Evolutionary conservation across 2,797 vertebrate species (phyloP).

Genomic region (Coilia nasus): DNA sequence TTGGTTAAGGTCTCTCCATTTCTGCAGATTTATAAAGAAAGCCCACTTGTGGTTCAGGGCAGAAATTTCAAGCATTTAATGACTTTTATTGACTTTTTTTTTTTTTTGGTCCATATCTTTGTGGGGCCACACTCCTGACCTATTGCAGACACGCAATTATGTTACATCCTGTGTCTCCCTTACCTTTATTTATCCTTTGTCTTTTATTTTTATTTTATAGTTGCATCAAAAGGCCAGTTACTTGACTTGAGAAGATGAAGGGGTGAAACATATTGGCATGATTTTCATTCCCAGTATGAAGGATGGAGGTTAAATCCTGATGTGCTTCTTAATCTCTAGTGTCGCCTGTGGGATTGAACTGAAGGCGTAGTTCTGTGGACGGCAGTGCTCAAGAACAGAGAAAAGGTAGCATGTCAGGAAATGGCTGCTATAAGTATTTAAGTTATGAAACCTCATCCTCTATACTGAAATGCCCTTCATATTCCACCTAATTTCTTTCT

Average conservation of each 20-base stretch:
- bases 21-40: neutral
- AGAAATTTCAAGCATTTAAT: neutral
- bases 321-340: constrained; percentile 56
- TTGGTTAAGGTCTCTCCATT: neutral
- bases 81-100: constrained; percentile 1
- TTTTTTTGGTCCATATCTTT: neutral
- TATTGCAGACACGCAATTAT: constrained; percentile 22
- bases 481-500: constrained; percentile 47
- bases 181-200: neutral
- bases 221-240: constrained; percentile 65
- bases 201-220: constrained; percentile 37
- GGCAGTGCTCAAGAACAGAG: constrained; percentile 35
- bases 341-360: constrained; percentile 40
- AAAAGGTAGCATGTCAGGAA: constrained; percentile 53
- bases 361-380: neutral
- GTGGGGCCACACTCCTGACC: constrained; percentile 49
- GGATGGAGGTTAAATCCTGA: constrained; percentile 55
- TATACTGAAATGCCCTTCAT: constrained; percentile 63
- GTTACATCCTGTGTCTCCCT: constrained; percentile 23
- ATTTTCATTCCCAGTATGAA: constrained; percentile 64
- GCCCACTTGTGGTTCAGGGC: neutral
- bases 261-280: constrained; percentile 49
- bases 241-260: constrained; percentile 64
- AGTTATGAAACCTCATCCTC: constrained; percentile 56
- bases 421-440: constrained; percentile 70